A percentile compares a stretch with the other conserved stretches of the same genome.
These are phyloP conservation scores for Protonemura montana DNA, from an alignment of 2,888 invertebrate genomes.

Conservation along the genomic window DNA sequence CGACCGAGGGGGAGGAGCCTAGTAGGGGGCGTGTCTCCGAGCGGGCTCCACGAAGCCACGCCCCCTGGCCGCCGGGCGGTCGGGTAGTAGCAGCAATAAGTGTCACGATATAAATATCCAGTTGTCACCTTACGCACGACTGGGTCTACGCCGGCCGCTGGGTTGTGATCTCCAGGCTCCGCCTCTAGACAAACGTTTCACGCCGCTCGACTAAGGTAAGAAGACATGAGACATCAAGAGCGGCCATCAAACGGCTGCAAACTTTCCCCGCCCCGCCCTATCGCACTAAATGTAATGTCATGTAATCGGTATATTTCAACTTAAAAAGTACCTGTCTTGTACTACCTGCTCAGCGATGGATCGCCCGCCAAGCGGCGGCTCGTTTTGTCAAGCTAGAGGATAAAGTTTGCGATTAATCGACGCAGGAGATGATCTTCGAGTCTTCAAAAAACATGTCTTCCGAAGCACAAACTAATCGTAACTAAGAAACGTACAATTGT, in stretches of 20 bases:
- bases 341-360: not conserved
- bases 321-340: not conserved
- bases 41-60: too few relatives aligned
- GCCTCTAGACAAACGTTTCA: not conserved
- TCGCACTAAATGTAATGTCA: not conserved
- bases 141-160: conserved; percentile 29
- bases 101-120: conserved; percentile 42
- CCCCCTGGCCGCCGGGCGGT: too few relatives aligned
- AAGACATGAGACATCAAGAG: not conserved
- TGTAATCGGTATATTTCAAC: not conserved
- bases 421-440: too few relatives aligned
- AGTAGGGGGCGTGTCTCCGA: too few relatives aligned
- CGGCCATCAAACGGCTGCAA: not conserved
- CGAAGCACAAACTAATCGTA: too few relatives aligned
- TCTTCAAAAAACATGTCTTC: too few relatives aligned
- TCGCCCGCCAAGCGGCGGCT: too few relatives aligned
- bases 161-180: conserved; percentile 39
- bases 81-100: not conserved
- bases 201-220: conserved; percentile 8
- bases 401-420: not conserved
- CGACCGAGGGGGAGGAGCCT: too few relatives aligned
- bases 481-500: too few relatives aligned
- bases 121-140: conserved; percentile 47
- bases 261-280: not conserved
- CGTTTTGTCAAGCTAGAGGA: conserved; percentile 9